Conservation (phyloP, 2,113 vertebrate genomes). For the Poecile atricapillus region DNA sequence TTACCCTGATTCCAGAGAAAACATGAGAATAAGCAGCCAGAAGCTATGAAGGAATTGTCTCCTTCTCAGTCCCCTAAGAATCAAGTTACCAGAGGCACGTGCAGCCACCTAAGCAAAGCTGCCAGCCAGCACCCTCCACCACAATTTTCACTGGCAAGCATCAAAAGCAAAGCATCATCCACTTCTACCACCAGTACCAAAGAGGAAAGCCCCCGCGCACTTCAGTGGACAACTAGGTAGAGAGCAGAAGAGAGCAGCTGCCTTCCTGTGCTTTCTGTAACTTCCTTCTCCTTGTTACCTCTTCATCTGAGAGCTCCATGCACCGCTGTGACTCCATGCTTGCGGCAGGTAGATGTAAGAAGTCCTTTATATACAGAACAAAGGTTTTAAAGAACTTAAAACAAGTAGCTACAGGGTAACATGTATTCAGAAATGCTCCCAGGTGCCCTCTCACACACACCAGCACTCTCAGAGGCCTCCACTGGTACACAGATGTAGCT, state of each 20-base stretch:
- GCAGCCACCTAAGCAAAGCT: slow-evolving; percentile 2
- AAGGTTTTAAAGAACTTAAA: slow-evolving; percentile 59
- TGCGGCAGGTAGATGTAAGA: slow-evolving; percentile 83
- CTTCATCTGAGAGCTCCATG: slow-evolving; percentile 63
- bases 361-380: slow-evolving; percentile 83
- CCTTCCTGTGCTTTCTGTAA: neutral
- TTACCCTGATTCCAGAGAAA: neutral
- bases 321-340: slow-evolving; percentile 74
- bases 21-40: neutral
- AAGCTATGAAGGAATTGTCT: neutral
- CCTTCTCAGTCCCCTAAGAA: neutral
- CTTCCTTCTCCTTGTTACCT: slow-evolving; percentile 76
- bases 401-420: neutral
- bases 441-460: neutral
- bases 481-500: neutral
- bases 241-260: neutral
- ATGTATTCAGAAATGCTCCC: neutral
- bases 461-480: neutral
- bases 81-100: neutral
- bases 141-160: neutral
- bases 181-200: neutral
- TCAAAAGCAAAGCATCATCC: slow-evolving; percentile 28
- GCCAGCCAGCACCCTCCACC: slow-evolving; percentile 20
- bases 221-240: neutral
- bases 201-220: neutral